Conservation (phyloP, 2,888 invertebrate genomes). For the Pseudeuparius sepicola region DNA sequence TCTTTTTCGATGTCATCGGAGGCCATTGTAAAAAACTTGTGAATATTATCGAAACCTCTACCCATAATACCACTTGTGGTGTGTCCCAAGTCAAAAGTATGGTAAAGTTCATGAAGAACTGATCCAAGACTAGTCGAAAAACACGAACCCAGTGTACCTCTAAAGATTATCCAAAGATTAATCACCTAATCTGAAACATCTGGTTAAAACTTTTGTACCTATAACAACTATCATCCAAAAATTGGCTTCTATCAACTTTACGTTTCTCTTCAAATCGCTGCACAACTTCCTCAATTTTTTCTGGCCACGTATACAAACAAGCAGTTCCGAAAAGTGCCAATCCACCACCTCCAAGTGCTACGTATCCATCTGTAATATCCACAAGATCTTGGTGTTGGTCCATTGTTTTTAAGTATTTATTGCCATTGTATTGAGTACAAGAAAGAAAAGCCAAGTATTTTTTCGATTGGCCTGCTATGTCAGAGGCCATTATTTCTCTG, state of each 20-base stretch:
- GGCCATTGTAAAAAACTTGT: slow-evolving; percentile 54
- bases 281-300: slow-evolving; percentile 55
- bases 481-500: slow-evolving; percentile 68
- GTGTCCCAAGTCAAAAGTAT: slow-evolving; percentile 90
- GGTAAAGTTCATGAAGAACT: slow-evolving; percentile 87
- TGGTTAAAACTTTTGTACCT: no score
- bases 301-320: slow-evolving; percentile 86
- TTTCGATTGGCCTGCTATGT: slow-evolving; percentile 51
- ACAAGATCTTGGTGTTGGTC: slow-evolving; percentile 60
- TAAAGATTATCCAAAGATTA: slow-evolving; percentile 27
- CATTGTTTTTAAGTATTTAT: slow-evolving; percentile 39
- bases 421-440: slow-evolving; percentile 52
- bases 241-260: slow-evolving; percentile 57
- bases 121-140: slow-evolving; percentile 86
- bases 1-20: slow-evolving; percentile 9
- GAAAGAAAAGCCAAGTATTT: slow-evolving; percentile 87
- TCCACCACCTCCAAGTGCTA: slow-evolving; percentile 88
- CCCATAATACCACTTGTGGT: slow-evolving; percentile 89
- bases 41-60: slow-evolving; percentile 75
- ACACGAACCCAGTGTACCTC: slow-evolving; percentile 78
- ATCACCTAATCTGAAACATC: no score
- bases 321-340: slow-evolving; percentile 85
- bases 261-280: slow-evolving; percentile 47
- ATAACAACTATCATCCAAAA: slow-evolving; percentile 90
- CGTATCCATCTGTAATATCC: slow-evolving; percentile 65